phyloP scores from a whole-genome alignment of 37 sponge, comb jelly and placozoan species.

The Ianthella basta region DNA sequence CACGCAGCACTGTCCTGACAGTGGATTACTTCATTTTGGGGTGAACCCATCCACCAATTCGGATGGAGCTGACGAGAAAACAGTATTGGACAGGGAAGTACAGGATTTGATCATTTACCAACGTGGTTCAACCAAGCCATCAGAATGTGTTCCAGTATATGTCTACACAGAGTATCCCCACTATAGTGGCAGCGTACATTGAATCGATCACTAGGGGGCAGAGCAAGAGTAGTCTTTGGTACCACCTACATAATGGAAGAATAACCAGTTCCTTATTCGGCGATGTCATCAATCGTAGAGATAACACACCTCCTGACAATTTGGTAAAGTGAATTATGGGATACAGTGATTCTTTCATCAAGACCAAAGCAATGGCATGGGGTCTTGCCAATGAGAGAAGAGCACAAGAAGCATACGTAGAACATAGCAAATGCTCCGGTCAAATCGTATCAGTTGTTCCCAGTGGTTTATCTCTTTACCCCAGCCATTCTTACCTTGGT shows the following conservation, averaged over 20 bases:
- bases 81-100: too few species aligned
- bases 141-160: too few species aligned
- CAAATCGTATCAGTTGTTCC: not conserved
- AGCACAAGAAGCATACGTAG: not conserved
- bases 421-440: not conserved
- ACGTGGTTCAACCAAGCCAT: too few species aligned
- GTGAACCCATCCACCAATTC: too few species aligned
- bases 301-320: conserved; percentile 4
- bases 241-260: not conserved
- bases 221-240: not conserved
- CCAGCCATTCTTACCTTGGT: not conserved
- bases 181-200: too few species aligned
- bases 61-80: too few species aligned
- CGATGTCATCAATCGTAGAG: not conserved
- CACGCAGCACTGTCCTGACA: too few species aligned
- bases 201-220: not conserved
- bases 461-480: not conserved
- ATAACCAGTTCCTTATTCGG: conserved; percentile 1
- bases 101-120: too few species aligned
- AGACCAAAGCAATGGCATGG: conserved; percentile 10
- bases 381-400: not conserved
- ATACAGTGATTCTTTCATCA: not conserved
- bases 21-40: too few species aligned
- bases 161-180: too few species aligned
- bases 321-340: conserved; percentile 5